Conservation (phyloP, 2,113 vertebrate species). For the Ammodytes marinus region DNA sequence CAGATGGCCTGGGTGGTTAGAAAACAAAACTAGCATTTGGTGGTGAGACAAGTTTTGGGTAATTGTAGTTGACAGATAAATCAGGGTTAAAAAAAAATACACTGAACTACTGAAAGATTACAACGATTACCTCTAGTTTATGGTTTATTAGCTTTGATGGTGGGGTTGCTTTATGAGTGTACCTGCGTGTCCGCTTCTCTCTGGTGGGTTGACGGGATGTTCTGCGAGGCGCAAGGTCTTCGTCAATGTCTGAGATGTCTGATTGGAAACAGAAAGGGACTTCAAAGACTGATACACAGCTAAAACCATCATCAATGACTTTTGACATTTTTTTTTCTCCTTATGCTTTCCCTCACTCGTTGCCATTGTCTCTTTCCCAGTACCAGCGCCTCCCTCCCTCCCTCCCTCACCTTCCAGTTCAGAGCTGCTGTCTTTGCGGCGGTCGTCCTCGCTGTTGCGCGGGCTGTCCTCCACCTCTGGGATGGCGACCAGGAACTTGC, state of each 20-base stretch:
- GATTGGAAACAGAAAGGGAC: slow-evolving; percentile 6
- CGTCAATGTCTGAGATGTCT: slow-evolving; percentile 94
- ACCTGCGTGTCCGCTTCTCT: slow-evolving; percentile 84
- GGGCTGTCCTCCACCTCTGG: slow-evolving; percentile 88
- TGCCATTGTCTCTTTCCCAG: background rate
- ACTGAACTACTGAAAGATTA: background rate
- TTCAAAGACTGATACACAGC: background rate
- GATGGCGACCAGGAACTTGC: slow-evolving; percentile 94
- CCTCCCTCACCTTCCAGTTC: slow-evolving; percentile 88
- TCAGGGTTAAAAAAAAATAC: background rate
- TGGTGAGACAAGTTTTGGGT: background rate
- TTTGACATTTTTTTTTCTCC: background rate
- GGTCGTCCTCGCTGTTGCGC: slow-evolving; percentile 82
- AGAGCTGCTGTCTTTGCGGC: slow-evolving; percentile 86
- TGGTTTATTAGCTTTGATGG: background rate
- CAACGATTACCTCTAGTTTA: background rate
- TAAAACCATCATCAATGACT: background rate
- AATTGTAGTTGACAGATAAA: background rate
- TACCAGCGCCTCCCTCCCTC: background rate
- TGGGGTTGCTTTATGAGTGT: background rate
- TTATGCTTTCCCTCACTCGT: background rate
- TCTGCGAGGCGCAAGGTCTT: slow-evolving; percentile 73
- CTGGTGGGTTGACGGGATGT: slow-evolving; percentile 67
- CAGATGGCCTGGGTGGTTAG: background rate
- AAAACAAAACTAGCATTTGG: background rate